A percentile compares a stretch with the other conserved stretches of the same genome.
phyloP scores from a whole-genome alignment of 2,113 vertebrate species.

The Forbesichthys agassizii region DNA sequence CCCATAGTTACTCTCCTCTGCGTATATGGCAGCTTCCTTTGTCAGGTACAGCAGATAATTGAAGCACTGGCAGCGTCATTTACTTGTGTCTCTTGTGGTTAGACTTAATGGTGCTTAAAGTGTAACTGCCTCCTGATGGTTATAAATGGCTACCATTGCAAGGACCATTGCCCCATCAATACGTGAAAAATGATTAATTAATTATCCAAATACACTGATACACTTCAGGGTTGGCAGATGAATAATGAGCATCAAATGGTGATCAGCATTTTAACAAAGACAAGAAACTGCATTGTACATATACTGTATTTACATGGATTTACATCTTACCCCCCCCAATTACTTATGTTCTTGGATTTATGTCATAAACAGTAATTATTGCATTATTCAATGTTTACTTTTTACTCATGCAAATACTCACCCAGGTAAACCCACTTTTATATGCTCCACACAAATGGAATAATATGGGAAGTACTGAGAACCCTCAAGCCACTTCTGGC shows the following conservation, averaged over 20 bases:
- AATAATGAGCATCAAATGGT: neutral
- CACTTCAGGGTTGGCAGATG: constrained; percentile 13
- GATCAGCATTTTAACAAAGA: too few relatives aligned
- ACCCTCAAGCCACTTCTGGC: too few relatives aligned
- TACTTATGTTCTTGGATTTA: too few relatives aligned
- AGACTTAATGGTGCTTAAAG: constrained; percentile 33
- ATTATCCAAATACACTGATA: constrained; percentile 25
- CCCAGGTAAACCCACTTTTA: too few relatives aligned
- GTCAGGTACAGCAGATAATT: constrained; percentile 13
- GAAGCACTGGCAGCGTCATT: neutral
- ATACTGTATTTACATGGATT: too few relatives aligned
- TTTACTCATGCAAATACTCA: too few relatives aligned
- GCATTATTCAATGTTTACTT: too few relatives aligned
- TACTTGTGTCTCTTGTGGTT: constrained; percentile 4
- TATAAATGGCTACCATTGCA: constrained; percentile 33
- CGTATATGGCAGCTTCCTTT: neutral
- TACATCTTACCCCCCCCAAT: too few relatives aligned
- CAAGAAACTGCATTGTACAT: too few relatives aligned
- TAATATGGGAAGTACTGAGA: too few relatives aligned
- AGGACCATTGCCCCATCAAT: constrained; percentile 41
- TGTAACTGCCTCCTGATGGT: constrained; percentile 26
- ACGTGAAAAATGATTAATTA: constrained; percentile 32
- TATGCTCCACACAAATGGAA: too few relatives aligned
- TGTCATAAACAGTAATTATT: too few relatives aligned
- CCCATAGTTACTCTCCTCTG: neutral